Percentiles rank a stretch among this genome's conserved stretches.
phyloP scores from a whole-genome alignment of 2,113 vertebrate genomes.

The Urocitellus parryii region DNA sequence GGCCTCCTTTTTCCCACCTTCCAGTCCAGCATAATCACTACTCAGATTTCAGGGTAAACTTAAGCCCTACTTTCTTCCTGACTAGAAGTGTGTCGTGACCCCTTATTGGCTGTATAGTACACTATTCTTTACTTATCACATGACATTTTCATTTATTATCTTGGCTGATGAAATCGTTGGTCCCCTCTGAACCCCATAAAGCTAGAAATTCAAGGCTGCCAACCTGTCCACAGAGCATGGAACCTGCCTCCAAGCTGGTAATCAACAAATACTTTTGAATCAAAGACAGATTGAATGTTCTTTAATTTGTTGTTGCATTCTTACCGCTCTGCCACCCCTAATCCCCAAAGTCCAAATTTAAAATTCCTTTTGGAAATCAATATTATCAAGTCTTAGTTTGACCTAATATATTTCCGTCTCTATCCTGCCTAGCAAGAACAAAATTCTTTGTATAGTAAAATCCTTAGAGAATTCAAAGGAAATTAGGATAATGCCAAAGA shows the following conservation, averaged over 20 bases:
- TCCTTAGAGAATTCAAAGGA: not conserved
- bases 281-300: not conserved
- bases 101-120: not conserved
- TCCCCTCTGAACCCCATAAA: not conserved
- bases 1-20: not conserved
- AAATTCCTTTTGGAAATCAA: not conserved
- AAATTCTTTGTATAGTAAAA: not conserved
- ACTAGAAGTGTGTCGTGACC: not conserved
- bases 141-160: not conserved
- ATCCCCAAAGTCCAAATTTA: not conserved
- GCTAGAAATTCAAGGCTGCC: not conserved
- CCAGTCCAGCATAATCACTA: not conserved
- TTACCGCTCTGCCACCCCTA: not conserved
- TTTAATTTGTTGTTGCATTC: not conserved
- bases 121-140: not conserved
- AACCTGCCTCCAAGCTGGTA: not conserved
- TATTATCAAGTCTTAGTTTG: not conserved
- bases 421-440: not conserved
- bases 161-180: not conserved
- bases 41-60: not conserved
- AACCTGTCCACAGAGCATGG: not conserved
- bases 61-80: not conserved
- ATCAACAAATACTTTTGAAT: not conserved
- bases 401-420: not conserved
- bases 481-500: not conserved